Evolutionary conservation across 2,797 vertebrate species (phyloP).

Genomic region (Limosa lapponica): DNA sequence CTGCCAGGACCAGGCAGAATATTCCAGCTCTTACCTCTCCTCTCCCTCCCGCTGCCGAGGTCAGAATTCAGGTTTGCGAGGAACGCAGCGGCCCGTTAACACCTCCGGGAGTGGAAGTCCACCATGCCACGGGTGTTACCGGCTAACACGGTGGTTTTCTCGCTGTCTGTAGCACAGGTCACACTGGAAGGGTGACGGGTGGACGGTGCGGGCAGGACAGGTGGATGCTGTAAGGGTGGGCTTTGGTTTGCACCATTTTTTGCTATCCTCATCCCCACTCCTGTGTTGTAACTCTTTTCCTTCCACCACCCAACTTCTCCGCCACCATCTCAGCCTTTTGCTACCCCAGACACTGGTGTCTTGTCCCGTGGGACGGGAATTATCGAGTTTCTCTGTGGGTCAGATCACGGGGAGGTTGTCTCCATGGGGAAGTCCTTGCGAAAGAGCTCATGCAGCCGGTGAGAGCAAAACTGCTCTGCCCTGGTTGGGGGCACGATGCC

Average conservation of each 20-base stretch:
- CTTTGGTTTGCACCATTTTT: background rate
- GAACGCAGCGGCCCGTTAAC: background rate
- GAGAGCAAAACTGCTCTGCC: background rate
- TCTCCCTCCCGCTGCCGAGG: background rate
- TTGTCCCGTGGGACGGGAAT: background rate
- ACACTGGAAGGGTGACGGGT: background rate
- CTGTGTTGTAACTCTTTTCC: background rate
- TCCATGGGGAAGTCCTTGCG: background rate
- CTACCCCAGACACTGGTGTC: background rate
- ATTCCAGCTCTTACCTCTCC: conserved; percentile 26
- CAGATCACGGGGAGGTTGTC: background rate
- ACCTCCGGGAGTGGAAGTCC: background rate
- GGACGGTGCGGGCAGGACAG: background rate
- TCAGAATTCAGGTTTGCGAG: background rate
- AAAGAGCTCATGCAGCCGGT: background rate
- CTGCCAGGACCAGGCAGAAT: conserved; percentile 12
- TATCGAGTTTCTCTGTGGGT: background rate
- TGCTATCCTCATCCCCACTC: background rate
- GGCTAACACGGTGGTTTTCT: background rate
- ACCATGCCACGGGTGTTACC: background rate
- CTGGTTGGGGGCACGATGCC: rapidly evolving
- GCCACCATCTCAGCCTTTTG: background rate
- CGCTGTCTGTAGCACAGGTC: background rate
- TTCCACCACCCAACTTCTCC: background rate
- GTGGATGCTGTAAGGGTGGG: background rate